phyloP scores from a whole-genome alignment of 2,888 invertebrate species.

The Aphidoletes aphidimyza region DNA sequence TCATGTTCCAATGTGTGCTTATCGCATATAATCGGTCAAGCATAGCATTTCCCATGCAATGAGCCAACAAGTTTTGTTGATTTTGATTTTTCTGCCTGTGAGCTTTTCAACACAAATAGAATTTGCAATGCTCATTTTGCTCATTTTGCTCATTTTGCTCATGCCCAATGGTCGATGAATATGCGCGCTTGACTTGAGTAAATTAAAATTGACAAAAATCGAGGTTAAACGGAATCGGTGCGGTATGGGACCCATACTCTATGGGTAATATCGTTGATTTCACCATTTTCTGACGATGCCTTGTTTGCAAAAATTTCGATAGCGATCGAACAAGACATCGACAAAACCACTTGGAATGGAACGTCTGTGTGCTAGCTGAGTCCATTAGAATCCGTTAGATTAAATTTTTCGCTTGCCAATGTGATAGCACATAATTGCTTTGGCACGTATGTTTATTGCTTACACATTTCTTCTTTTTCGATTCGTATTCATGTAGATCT shows the following conservation, averaged over 20 bases:
- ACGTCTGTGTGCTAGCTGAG: neutral
- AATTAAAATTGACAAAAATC: constrained; percentile 37
- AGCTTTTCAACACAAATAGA: neutral
- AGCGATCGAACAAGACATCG: neutral
- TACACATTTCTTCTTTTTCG: constrained; percentile 26
- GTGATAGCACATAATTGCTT: constrained; percentile 51
- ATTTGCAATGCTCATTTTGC: neutral
- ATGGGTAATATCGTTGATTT: too few species aligned
- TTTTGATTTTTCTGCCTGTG: neutral
- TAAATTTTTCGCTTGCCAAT: constrained; percentile 31
- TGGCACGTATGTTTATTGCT: constrained; percentile 46
- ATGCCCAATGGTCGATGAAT: too few species aligned
- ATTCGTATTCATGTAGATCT: constrained; percentile 19
- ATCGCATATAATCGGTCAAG: constrained; percentile 47
- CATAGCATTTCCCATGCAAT: neutral
- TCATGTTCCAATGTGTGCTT: constrained; percentile 10
- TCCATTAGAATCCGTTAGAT: constrained; percentile 51
- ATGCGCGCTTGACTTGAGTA: neutral
- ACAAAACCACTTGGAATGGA: neutral
- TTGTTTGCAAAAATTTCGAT: neutral
- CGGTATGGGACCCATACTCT: too few species aligned
- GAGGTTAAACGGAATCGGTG: constrained; percentile 41
- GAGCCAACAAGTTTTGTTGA: too few species aligned
- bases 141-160: too few species aligned
- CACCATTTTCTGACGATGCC: too few species aligned